Evolutionary conservation across 2,797 vertebrate species (phyloP).

Genomic region (Crax fasciolata): DNA sequence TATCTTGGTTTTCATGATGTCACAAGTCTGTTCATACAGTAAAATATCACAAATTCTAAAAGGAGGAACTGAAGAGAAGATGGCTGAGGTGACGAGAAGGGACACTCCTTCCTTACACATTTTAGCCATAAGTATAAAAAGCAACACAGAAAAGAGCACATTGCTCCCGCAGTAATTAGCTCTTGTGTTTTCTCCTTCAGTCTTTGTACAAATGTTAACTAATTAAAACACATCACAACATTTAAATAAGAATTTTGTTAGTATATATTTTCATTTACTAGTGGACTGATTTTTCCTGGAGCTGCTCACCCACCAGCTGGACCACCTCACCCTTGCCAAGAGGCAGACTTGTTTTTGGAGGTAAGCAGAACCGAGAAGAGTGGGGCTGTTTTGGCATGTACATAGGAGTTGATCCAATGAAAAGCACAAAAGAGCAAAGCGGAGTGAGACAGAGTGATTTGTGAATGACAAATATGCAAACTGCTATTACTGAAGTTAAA

Average conservation of each 20-base stretch:
- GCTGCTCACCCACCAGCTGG: background rate
- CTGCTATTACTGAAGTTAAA: slow-evolving; percentile 39
- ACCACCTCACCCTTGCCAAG: background rate
- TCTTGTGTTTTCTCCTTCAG: background rate
- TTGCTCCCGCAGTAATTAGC: background rate
- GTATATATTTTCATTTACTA: background rate
- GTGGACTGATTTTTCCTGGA: background rate
- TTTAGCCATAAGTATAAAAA: background rate
- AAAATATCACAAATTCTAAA: background rate
- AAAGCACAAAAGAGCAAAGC: slow-evolving; percentile 4
- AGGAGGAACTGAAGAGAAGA: background rate
- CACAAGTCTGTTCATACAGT: background rate
- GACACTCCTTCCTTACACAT: background rate
- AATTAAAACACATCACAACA: background rate
- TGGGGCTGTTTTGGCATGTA: background rate
- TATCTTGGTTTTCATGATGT: background rate
- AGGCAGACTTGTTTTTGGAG: background rate
- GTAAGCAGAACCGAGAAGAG: background rate
- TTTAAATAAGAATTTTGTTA: background rate
- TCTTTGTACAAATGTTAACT: background rate
- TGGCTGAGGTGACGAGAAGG: background rate
- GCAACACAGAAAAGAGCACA: background rate
- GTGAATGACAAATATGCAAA: slow-evolving; percentile 58
- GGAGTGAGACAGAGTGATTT: background rate
- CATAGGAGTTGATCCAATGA: background rate